Percentiles rank a stretch among this genome's conserved stretches.
phyloP scores from a whole-genome alignment of 2,888 invertebrate genomes.

The Cerastis leucographa region DNA sequence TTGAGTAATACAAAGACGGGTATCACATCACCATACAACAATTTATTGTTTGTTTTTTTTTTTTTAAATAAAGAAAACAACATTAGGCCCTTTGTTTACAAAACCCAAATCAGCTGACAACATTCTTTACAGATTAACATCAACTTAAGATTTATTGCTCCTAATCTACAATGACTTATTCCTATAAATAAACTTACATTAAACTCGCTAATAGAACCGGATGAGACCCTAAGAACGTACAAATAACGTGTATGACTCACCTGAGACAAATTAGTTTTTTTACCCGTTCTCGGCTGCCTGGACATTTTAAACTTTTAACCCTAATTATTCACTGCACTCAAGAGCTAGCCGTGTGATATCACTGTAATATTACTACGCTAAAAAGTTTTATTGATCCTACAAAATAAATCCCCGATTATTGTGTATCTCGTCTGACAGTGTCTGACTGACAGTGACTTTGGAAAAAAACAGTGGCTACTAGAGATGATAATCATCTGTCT shows the following conservation, averaged over 20 bases:
- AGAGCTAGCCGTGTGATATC: conserved; percentile 25
- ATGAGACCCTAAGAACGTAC: conserved; percentile 71
- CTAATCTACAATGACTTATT: conserved; percentile 44
- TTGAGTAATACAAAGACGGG: conserved; percentile 16
- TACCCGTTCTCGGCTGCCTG: conserved; percentile 81
- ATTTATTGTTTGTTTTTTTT: conserved; percentile 3
- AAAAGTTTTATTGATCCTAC: conserved; percentile 39
- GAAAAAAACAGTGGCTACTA: conserved; percentile 28
- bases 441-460: conserved; percentile 34
- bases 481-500: neutral
- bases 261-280: conserved; percentile 86
- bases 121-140: conserved; percentile 22
- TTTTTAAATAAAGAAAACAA: conserved; percentile 7
- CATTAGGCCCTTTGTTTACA: conserved; percentile 72
- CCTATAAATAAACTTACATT: conserved; percentile 66
- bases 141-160: conserved; percentile 30
- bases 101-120: conserved; percentile 73
- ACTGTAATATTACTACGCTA: conserved; percentile 21
- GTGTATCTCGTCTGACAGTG: conserved; percentile 37
- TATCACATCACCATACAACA: neutral
- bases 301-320: conserved; percentile 74
- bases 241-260: conserved; percentile 86
- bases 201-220: conserved; percentile 58
- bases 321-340: conserved; percentile 35
- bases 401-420: conserved; percentile 47